These are phyloP conservation scores for Aleiodes sp. DNA, from an alignment of 1,140 invertebrate genomes.

Conservation along the genomic window DNA sequence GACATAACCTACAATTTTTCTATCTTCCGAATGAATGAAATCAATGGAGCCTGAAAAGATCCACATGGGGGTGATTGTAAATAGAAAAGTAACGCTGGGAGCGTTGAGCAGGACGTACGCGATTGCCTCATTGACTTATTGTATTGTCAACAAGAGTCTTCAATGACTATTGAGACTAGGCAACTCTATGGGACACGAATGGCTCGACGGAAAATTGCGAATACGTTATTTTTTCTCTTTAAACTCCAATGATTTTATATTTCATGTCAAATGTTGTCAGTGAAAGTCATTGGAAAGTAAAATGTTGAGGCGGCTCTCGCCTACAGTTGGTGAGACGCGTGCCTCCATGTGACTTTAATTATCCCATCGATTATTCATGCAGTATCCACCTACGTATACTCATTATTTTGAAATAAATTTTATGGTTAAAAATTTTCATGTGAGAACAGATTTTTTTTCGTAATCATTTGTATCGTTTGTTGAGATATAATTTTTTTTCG, in stretches of 20 bases:
- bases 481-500: no score
- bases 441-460: no score
- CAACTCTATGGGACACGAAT: no score
- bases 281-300: conserved; percentile 10
- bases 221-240: no score
- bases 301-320: background rate
- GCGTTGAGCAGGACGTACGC: conserved; percentile 60
- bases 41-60: no score
- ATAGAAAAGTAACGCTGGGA: background rate
- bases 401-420: conserved; percentile 9
- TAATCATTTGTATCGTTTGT: no score
- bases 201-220: no score
- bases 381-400: background rate
- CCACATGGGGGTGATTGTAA: background rate
- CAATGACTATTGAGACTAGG: background rate
- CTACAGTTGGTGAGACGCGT: background rate
- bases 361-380: background rate
- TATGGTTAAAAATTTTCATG: no score
- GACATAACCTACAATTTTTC: no score
- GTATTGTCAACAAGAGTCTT: conserved; percentile 47
- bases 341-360: background rate
- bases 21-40: no score
- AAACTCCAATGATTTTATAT: background rate
- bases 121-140: conserved; percentile 63
- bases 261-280: background rate